These are phyloP conservation scores for Protomyctophum bolini DNA, from an alignment of 2,113 vertebrate genomes.

Conservation along the genomic window DNA sequence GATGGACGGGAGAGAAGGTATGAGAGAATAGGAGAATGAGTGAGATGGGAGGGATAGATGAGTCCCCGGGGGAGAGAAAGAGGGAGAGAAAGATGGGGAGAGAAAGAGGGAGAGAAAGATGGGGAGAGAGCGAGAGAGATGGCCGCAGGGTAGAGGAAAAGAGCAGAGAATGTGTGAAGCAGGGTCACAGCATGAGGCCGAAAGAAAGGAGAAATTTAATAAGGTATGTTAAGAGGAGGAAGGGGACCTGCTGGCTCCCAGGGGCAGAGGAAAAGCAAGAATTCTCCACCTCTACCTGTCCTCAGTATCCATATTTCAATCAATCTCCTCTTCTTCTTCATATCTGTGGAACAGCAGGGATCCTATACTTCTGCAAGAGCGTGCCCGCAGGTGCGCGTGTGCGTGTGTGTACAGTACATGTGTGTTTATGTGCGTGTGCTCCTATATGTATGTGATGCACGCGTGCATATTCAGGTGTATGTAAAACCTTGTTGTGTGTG, in stretches of 20 bases:
- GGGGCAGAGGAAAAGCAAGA: slow-evolving; percentile 16
- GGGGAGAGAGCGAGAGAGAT: slow-evolving; percentile 10
- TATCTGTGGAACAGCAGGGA: too few species aligned
- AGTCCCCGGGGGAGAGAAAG: neutral
- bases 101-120: slow-evolving; percentile 13
- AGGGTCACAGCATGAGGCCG: slow-evolving; percentile 50
- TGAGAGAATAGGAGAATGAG: neutral
- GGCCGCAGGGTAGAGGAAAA: slow-evolving; percentile 27
- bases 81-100: neutral
- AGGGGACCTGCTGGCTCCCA: slow-evolving; percentile 19
- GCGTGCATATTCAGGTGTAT: slow-evolving; percentile 17
- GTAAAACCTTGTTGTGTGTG: slow-evolving; percentile 4
- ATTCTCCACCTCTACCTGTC: slow-evolving; percentile 20
- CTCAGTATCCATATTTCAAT: slow-evolving; percentile 40
- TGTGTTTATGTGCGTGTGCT: too few species aligned
- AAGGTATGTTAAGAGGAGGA: slow-evolving; percentile 47
- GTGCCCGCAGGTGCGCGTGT: too few species aligned
- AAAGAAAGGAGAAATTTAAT: slow-evolving; percentile 43
- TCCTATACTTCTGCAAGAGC: too few species aligned
- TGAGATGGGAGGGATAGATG: neutral
- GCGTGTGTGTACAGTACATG: too few species aligned
- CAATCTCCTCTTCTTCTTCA: slow-evolving; percentile 12
- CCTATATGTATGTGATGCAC: neutral
- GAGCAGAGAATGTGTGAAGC: slow-evolving; percentile 37
- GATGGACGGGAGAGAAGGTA: neutral